These are phyloP conservation scores for Potamarius usumacintae DNA, from an alignment of 2,113 vertebrate species.

Conservation along the genomic window DNA sequence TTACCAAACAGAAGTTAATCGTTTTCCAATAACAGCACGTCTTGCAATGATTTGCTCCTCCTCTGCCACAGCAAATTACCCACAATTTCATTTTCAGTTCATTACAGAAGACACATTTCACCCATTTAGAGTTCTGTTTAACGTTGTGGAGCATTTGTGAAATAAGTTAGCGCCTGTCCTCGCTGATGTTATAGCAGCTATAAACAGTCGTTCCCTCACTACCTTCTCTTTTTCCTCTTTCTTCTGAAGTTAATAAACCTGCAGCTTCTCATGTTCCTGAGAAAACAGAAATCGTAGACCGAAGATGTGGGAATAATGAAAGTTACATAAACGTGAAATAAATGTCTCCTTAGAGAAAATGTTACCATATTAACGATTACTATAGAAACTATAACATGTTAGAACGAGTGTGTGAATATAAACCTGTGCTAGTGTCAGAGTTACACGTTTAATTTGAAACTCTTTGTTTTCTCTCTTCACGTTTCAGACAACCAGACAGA, in stretches of 20 bases:
- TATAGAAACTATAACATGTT: background rate
- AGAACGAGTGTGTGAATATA: background rate
- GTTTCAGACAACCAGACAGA: constrained; percentile 74
- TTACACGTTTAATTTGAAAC: background rate
- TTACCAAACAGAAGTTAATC: background rate
- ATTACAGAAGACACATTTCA: background rate
- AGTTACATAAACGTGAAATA: background rate
- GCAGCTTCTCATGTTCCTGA: background rate
- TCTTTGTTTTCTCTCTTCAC: constrained; percentile 59
- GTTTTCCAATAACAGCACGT: background rate
- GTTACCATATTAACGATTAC: background rate
- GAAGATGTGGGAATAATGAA: background rate
- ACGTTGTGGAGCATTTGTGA: no score
- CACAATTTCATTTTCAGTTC: background rate
- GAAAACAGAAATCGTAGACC: no score
- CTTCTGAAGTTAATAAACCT: background rate
- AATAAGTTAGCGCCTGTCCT: background rate
- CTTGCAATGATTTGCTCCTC: background rate
- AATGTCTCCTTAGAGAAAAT: background rate
- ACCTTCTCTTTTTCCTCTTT: background rate
- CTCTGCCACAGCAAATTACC: background rate
- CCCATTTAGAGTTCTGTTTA: background rate
- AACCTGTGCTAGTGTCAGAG: background rate
- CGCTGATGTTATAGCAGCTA: no score
- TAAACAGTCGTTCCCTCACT: no score